phyloP scores from a whole-genome alignment of 2,888 invertebrate species.

The Meiosimyza decipiens region DNA sequence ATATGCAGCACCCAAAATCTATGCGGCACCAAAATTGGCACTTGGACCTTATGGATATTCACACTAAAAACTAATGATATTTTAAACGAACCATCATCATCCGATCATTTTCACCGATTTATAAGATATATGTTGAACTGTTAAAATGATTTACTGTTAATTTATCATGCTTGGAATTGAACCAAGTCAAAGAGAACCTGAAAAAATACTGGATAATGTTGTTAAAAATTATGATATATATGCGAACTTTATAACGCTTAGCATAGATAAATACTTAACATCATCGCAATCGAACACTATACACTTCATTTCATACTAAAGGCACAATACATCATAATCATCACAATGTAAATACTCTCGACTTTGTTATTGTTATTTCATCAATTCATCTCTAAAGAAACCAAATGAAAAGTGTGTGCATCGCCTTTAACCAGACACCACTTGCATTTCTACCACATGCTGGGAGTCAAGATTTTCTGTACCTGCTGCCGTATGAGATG shows the following conservation, averaged over 20 bases:
- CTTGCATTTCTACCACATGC: conserved; percentile 17
- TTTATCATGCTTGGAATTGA: not conserved
- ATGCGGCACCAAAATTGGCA: conserved; percentile 54
- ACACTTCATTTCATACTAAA: not conserved
- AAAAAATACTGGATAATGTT: not conserved
- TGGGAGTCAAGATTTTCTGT: not conserved
- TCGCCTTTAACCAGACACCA: not conserved
- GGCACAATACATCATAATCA: not conserved
- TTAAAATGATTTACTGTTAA: conserved; percentile 5
- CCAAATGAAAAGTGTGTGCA: conserved; percentile 1
- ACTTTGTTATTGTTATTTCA: not conserved
- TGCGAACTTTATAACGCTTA: conserved; percentile 13
- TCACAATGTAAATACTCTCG: conserved; percentile 3
- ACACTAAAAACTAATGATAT: conserved; percentile 27
- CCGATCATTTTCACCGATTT: not conserved
- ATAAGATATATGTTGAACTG: not conserved
- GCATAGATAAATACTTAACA: too few species aligned
- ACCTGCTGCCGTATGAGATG: too few species aligned
- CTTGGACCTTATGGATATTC: conserved; percentile 41
- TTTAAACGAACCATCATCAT: conserved; percentile 3
- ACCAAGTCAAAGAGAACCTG: conserved; percentile 14
- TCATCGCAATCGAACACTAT: too few species aligned
- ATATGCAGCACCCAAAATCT: conserved; percentile 47
- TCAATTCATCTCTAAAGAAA: not conserved
- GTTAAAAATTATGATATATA: not conserved